phyloP scores from a whole-genome alignment of 2,797 vertebrate genomes.

The Clarias platycephalus region DNA sequence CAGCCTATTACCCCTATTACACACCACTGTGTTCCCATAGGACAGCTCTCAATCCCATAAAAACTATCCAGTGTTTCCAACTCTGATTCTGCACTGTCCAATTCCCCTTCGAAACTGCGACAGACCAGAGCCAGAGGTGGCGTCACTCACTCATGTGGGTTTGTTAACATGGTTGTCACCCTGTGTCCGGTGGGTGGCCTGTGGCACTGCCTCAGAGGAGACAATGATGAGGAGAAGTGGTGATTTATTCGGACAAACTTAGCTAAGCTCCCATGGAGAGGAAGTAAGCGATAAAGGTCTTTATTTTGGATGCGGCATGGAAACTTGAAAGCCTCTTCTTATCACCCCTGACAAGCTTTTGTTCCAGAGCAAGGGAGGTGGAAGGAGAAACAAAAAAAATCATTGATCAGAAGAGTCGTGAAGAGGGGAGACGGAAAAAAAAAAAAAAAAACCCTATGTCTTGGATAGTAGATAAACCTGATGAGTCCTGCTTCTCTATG shows the following conservation, averaged over 20 bases:
- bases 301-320: conserved; percentile 13
- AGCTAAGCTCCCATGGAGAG: conserved; percentile 3
- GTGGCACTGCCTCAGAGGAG: conserved; percentile 6
- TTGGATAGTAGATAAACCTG: not conserved
- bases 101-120: not conserved
- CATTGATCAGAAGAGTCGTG: conserved; percentile 19
- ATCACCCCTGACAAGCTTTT: conserved; percentile 52
- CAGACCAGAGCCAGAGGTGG: not conserved
- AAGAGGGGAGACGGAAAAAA: not conserved
- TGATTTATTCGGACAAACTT: conserved; percentile 49
- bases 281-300: conserved; percentile 15
- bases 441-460: no score
- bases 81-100: not conserved
- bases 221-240: conserved; percentile 34
- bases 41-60: not conserved
- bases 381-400: conserved; percentile 31
- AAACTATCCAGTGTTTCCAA: not conserved
- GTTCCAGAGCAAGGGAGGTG: conserved; percentile 40
- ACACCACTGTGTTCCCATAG: not conserved
- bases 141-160: not conserved
- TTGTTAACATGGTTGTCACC: not conserved
- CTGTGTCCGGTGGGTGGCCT: conserved; percentile 16
- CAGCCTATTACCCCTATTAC: conserved; percentile 11
- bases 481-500: not conserved
- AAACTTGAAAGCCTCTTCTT: conserved; percentile 42